Base-by-base conservation (phyloP, 2,797 vertebrate species). In the Cynopterus sphinx region DNA sequence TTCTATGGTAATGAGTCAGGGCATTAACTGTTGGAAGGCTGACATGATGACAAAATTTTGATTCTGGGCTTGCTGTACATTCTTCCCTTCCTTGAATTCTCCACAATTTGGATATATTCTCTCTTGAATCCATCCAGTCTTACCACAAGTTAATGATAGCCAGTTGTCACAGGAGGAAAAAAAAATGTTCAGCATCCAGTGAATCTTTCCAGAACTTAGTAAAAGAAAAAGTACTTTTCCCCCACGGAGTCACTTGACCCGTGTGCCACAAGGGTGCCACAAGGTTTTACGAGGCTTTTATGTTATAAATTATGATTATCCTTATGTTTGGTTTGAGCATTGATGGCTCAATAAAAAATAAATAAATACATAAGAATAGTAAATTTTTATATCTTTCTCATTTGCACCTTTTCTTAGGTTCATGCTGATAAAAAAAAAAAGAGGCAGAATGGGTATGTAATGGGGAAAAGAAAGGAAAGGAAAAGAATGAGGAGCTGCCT, bases 1-100 rank as follows among this genome's bases (percentile, higher is more conserved):
- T 94, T 90, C 96, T 71, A 91, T 87, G 92, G 78, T 36, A 90
- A 96, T 81, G 59, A 87, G 67, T 65, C 51, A 95, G 75, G n/a
- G 74, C 65, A 59, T 77, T 95, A 93, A 84, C 59, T 57, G 6
- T 71, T 67, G 31, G 16, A 67, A n/a, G 65, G 33, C 63, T 87
- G 68, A 83, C 57, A 9, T 4, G 51, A 87, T 87, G 67, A 67
- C 31, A 78, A 73, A 77, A 61, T 88, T 94, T 78, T 77, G 24
- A 49, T 61, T 88, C 91, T 61, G 4, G 19, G 31, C 87, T 93
- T 94, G 26, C 6, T 13, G n/a, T 83, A 4, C 28, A 15, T 81
- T 84, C 28, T 46, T 93, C 19, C 36, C 43, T 24, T 78, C 31
- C n/a, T 88, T 84, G 43, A 16, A 41, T 49, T 87, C 19, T 36